Base-by-base conservation (phyloP, 2,888 invertebrate genomes). In the Acrocyrtus sp. region DNA sequence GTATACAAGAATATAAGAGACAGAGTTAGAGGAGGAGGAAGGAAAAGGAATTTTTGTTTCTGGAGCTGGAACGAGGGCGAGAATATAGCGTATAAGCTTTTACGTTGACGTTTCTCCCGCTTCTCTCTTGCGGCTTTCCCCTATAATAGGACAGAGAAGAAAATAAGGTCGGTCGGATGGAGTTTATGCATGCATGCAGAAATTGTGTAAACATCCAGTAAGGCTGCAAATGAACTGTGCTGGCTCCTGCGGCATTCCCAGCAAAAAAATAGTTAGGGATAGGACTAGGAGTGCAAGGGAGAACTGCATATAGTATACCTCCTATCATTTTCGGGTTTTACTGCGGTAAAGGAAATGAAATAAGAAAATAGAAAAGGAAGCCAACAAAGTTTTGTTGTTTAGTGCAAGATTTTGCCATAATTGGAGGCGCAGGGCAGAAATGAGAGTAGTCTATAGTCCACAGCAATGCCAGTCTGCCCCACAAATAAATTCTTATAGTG, bases 101-200 rank as follows among this genome's bases (percentile, higher is more conserved):
- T n/a, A n/a, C n/a, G n/a, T n/a, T n/a, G n/a, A n/a, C n/a, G n/a
- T n/a, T n/a, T n/a, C n/a, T n/a, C n/a, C n/a, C n/a, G n/a, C n/a
- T n/a, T n/a, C n/a, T n/a, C n/a, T n/a, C n/a, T n/a, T n/a, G n/a
- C n/a, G n/a, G n/a, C n/a, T n/a, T n/a, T n/a, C n/a, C n/a, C n/a
- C n/a, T n/a, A n/a, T n/a, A n/a, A n/a, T n/a, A n/a, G n/a, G n/a
- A n/a, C n/a, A n/a, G n/a, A n/a, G n/a, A 29, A 22, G 22, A 24
- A 54, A 65, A 53, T 26, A 54, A 54, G 29, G 54, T 65, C 43
- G 53, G 34, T 39, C n/a, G n/a, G n/a, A n/a, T 8, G 34, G 54
- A 57, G 50, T 58, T 41, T 50, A 58, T 58, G 56, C 66, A 61
- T 61, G 61, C 50, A 62, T 51, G 51, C 62, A 62, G 45, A 51